phyloP scores from a whole-genome alignment of 2,888 invertebrate species.

The Eupithecia insigniata region DNA sequence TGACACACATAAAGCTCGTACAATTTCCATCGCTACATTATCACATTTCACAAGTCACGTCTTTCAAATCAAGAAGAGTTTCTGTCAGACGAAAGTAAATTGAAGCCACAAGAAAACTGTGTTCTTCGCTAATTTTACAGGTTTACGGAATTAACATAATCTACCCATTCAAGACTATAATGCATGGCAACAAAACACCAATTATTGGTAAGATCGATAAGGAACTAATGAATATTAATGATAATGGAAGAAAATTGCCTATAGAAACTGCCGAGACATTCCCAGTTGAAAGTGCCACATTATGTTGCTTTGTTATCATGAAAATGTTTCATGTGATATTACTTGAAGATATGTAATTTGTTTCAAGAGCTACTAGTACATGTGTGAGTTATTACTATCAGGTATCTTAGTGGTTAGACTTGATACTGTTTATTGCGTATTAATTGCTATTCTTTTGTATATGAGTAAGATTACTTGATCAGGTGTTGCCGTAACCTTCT shows the following conservation, averaged over 20 bases:
- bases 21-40: background rate
- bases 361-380: conserved; percentile 4
- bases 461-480: conserved; percentile 14
- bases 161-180: background rate
- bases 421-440: background rate
- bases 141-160: background rate
- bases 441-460: conserved; percentile 9
- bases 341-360: background rate
- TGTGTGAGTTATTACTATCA: conserved; percentile 8
- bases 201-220: conserved; percentile 22
- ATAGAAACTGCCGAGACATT: background rate
- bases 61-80: background rate
- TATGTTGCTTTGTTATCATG: background rate
- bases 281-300: background rate
- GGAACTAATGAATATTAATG: conserved; percentile 27
- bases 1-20: background rate
- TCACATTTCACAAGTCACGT: conserved; percentile 18
- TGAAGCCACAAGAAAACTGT: background rate
- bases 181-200: background rate
- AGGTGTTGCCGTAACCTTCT: conserved; percentile 22
- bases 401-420: background rate
- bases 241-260: conserved; percentile 10
- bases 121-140: background rate
- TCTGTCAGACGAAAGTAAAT: background rate
- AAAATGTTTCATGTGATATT: background rate